phyloP scores from a whole-genome alignment of 2,888 invertebrate genomes.

The Apantesis nais region DNA sequence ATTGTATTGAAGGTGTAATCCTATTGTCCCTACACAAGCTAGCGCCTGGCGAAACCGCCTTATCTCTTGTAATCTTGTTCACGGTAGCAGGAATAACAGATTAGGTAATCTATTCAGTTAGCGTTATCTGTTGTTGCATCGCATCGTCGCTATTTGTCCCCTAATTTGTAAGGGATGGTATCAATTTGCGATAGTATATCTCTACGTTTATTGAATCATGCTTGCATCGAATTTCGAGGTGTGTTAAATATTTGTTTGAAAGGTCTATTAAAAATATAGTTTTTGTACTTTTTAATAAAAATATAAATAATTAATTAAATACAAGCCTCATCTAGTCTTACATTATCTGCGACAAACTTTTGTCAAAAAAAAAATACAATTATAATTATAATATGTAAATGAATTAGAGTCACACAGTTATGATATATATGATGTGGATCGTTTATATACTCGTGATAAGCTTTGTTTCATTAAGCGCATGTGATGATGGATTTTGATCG shows the following conservation, averaged over 20 bases:
- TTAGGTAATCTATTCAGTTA: constrained; percentile 48
- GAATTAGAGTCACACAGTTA: too few relatives aligned
- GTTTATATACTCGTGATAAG: too few relatives aligned
- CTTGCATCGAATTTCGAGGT: constrained; percentile 13
- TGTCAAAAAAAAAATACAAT: neutral
- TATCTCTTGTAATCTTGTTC: constrained; percentile 56
- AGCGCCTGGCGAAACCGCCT: constrained; percentile 60
- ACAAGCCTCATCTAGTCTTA: neutral
- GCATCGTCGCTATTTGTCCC: constrained; percentile 26
- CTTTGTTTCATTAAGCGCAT: too few relatives aligned
- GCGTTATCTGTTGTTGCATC: constrained; percentile 40
- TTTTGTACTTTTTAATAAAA: neutral
- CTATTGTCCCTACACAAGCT: constrained; percentile 67
- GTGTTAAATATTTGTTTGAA: neutral
- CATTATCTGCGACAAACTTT: neutral
- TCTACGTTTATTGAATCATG: constrained; percentile 27
- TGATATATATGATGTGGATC: too few relatives aligned
- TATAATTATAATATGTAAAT: too few relatives aligned
- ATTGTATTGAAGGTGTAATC: constrained; percentile 71
- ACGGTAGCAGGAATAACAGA: constrained; percentile 48
- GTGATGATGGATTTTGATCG: too few relatives aligned
- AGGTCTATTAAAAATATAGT: neutral
- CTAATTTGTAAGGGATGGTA: constrained; percentile 43
- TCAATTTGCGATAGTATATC: constrained; percentile 45
- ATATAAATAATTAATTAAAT: neutral